These are phyloP conservation scores for Pterostichus madidus DNA, from an alignment of 2,888 invertebrate genomes.

Conservation along the genomic window DNA sequence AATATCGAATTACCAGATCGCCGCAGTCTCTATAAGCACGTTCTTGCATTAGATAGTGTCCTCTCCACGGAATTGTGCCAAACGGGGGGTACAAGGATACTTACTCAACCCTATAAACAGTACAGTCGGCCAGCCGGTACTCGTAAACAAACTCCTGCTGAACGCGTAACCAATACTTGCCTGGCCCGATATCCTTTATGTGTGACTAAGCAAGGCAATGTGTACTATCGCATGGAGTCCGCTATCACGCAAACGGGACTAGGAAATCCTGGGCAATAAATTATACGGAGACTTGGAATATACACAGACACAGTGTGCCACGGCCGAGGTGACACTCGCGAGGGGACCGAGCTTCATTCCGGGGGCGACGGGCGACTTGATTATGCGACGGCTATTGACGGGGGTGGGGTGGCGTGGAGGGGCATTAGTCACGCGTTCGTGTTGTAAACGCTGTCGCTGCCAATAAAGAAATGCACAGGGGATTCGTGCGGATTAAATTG, in stretches of 20 bases:
- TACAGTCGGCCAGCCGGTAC: not conserved
- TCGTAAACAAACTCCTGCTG: not conserved
- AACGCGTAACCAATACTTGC: not conserved
- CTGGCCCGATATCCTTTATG: constrained; percentile 49
- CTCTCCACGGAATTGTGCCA: not conserved
- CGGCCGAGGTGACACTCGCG: constrained; percentile 43
- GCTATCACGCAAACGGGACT: constrained; percentile 75
- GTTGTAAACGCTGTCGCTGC: constrained; percentile 53
- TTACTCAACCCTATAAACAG: constrained; percentile 53
- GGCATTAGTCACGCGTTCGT: constrained; percentile 54
- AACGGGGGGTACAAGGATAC: no score
- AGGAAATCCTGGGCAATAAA: constrained; percentile 75
- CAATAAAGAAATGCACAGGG: constrained; percentile 71
- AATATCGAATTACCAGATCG: constrained; percentile 64
- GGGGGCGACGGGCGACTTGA: constrained; percentile 34
- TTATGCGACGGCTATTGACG: constrained; percentile 28
- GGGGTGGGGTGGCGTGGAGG: constrained; percentile 29
- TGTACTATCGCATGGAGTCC: constrained; percentile 58
- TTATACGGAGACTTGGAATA: constrained; percentile 71
- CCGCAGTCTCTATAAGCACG: constrained; percentile 52
- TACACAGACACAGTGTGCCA: constrained; percentile 15
- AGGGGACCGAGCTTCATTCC: constrained; percentile 14
- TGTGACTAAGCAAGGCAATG: constrained; percentile 64
- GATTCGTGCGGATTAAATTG: constrained; percentile 72
- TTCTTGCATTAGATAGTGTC: constrained; percentile 35